phyloP scores from a whole-genome alignment of 35 echinoderm and acorn worm genomes.

The Lytechinus variegatus region DNA sequence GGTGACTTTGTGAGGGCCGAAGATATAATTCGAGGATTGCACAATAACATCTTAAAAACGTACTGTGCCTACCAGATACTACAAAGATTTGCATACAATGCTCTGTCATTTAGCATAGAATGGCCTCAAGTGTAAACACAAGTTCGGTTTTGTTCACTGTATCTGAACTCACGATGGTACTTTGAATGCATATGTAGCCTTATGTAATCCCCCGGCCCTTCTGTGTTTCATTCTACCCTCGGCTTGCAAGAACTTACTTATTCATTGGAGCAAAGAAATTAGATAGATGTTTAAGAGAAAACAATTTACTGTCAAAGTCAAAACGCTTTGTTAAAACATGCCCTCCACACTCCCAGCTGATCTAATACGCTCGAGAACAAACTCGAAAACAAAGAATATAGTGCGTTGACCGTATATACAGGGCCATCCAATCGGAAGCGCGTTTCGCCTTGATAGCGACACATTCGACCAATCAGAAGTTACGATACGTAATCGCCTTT shows the following conservation, averaged over 20 bases:
- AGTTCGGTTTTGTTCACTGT: neutral
- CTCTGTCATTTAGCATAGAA: neutral
- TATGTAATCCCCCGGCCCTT: too few relatives aligned
- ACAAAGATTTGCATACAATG: neutral
- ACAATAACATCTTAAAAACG: neutral
- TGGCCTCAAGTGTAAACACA: neutral
- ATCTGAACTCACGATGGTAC: neutral
- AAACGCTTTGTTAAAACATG: neutral
- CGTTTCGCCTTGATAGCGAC: neutral
- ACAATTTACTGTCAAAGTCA: neutral
- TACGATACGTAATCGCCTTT: neutral
- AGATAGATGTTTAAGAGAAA: neutral
- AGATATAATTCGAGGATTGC: neutral
- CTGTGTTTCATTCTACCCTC: too few relatives aligned
- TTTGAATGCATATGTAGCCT: too few relatives aligned
- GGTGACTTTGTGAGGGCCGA: neutral
- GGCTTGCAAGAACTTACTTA: too few relatives aligned
- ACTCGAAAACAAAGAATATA: neutral
- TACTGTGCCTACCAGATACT: too few relatives aligned
- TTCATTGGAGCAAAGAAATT: too few relatives aligned
- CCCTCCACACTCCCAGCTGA: neutral
- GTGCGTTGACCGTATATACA: neutral
- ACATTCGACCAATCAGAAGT: neutral
- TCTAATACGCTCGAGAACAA: neutral
- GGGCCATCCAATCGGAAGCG: neutral